Conservation (phyloP, 2,888 invertebrate species). For the Netelia inedita region DNA sequence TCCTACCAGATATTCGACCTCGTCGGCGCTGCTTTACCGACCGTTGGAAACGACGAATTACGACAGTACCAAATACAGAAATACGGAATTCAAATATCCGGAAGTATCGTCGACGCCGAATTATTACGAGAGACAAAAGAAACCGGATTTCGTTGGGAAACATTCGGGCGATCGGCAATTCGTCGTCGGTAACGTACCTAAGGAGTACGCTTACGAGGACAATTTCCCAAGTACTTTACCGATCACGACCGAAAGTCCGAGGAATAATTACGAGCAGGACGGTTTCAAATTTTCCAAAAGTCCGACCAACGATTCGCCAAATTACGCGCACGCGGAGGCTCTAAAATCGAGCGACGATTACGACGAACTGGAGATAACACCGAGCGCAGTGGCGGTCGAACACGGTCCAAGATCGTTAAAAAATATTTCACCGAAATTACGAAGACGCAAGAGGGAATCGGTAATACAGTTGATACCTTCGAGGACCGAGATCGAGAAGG, state of each 20-base stretch:
- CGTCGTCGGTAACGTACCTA: conserved; percentile 89
- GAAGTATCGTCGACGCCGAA: conserved; percentile 78
- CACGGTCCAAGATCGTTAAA: conserved; percentile 84
- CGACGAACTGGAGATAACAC: conserved; percentile 81
- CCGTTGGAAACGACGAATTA: conserved; percentile 75
- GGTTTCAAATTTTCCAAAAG: conserved; percentile 72
- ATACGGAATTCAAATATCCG: conserved; percentile 80
- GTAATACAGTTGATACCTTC: conserved; percentile 81
- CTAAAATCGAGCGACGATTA: conserved; percentile 70
- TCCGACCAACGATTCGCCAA: conserved; percentile 52
- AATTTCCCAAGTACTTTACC: conserved; percentile 59
- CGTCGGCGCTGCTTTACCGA: conserved; percentile 72
- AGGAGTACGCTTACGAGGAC: conserved; percentile 84
- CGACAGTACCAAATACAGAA: conserved; percentile 76
- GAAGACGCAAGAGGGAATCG: conserved; percentile 67
- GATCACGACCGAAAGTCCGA: conserved; percentile 50
- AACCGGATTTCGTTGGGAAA: conserved; percentile 65
- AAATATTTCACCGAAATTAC: conserved; percentile 52
- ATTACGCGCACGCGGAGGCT: conserved; percentile 68
- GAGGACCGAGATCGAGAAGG: conserved; percentile 77
- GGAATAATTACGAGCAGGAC: conserved; percentile 26
- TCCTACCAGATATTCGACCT: conserved; percentile 70
- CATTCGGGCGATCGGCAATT: conserved; percentile 85
- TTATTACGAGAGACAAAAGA: conserved; percentile 77
- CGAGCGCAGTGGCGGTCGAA: conserved; percentile 83